phyloP scores from a whole-genome alignment of 2,113 vertebrate species.

The Baryphthengus martii region DNA sequence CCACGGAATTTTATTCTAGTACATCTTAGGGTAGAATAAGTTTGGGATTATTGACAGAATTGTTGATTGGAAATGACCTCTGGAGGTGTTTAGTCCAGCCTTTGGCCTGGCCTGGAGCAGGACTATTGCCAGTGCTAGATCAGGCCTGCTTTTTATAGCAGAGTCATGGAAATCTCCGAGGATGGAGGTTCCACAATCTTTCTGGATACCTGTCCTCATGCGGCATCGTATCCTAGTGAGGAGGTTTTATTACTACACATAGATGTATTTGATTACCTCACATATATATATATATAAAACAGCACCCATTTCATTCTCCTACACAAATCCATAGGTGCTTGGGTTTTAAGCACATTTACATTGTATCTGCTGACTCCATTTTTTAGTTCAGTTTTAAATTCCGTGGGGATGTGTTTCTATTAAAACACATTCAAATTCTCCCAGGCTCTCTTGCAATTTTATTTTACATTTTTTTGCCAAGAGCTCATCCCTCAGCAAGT shows the following conservation, averaged over 20 bases:
- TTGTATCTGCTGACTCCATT: not conserved
- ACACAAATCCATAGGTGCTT: not conserved
- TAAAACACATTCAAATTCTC: not conserved
- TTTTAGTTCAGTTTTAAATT: not conserved
- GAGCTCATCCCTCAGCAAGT: not conserved
- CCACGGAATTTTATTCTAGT: not conserved
- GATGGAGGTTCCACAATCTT: not conserved
- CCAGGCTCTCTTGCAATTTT: not conserved
- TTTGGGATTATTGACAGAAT: not conserved
- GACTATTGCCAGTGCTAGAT: rapidly evolving
- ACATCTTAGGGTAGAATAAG: not conserved
- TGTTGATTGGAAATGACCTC: not conserved
- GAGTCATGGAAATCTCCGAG: not conserved
- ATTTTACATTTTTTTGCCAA: not conserved
- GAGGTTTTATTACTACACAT: not conserved
- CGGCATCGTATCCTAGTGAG: rapidly evolving
- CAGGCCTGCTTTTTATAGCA: not conserved
- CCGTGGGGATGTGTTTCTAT: rapidly evolving
- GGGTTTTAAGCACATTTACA: not conserved
- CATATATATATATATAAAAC: not conserved
- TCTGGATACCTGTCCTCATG: not conserved
- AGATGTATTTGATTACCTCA: not conserved
- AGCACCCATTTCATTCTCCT: not conserved
- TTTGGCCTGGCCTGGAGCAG: not conserved
- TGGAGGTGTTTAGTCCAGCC: not conserved